Evolutionary conservation across 1,140 invertebrate species (phyloP), one percentile per base, ranked within the genome.

Genomic region (Bombus fervidus): DNA sequence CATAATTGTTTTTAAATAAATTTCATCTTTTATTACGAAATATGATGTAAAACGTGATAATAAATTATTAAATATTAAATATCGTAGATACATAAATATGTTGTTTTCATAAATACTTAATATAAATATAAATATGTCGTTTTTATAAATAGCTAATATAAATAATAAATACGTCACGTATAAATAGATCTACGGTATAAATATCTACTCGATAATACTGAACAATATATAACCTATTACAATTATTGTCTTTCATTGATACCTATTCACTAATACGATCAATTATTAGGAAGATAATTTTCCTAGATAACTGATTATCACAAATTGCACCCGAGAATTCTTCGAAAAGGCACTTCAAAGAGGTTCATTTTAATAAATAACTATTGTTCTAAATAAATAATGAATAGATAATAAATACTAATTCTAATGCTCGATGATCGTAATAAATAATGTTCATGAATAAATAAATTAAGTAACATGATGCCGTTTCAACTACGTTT

Each of bases 291-390:
- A 71, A 34, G 15, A 62, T 66, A 82, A 41, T 66, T 53, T 57
- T 31, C 13, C 31, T 43, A 37, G 22, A 28, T 75, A 25, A 77
- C 28, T 31, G 39, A 75, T 75, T 89, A 90, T 89, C 88, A 90
- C 89, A 90, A 81, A 59, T 25, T 57, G 75, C 57, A 73, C 34
- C 64, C 57, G 25, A 75, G 18, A 34, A 86, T 74, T 47, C 64
- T 68, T 64, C 18, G 10, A 43, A 9, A 62, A 80, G 79, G 57
- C 59, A 75, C 15, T 5, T 74, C 18, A 10, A 34, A 31, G 75
- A 89, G 57, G 72, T 89, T 77, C 76, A 31, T 77, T 31, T 47
- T 31, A 89, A 87, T 90, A 90, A 90, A 90, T 90, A 89, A 87
- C 18, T 77, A 78, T 18, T 57, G 37, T 31, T 62, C 9, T 66